phyloP scores from a whole-genome alignment of 2,113 vertebrate species.

The Butastur rufipennis region DNA sequence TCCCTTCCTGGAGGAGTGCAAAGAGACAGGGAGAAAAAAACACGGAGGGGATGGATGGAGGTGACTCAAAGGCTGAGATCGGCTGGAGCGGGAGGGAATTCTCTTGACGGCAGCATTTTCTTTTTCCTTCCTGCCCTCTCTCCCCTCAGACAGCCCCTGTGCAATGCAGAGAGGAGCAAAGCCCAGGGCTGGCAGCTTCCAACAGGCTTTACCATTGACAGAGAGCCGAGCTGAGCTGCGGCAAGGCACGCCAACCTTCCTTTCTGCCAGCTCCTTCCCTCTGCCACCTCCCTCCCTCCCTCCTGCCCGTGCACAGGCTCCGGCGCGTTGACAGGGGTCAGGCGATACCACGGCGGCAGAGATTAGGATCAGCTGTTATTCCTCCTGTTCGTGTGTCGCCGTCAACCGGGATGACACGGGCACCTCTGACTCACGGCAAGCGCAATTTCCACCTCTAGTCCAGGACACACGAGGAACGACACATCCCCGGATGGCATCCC shows the following conservation, averaged over 20 bases:
- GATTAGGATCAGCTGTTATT: not conserved
- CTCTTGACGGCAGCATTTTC: not conserved
- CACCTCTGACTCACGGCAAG: not conserved
- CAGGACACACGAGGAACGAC: not conserved
- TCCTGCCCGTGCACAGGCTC: not conserved
- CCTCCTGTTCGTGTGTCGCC: not conserved
- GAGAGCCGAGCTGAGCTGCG: not conserved
- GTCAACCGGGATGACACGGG: not conserved
- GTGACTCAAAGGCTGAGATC: not conserved
- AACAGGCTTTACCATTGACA: fast-evolving
- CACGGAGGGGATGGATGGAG: not conserved
- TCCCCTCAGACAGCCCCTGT: not conserved
- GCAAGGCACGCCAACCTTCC: not conserved
- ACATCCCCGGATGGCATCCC: not conserved
- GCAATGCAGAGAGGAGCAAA: not conserved
- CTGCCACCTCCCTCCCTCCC: not conserved
- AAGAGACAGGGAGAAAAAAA: not conserved
- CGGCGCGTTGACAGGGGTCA: not conserved
- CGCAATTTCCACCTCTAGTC: not conserved
- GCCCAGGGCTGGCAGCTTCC: not conserved
- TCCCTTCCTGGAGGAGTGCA: not conserved
- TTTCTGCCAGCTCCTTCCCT: not conserved
- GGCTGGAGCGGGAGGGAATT: not conserved
- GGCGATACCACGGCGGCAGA: not conserved
- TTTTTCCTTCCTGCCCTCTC: not conserved